Evolutionary conservation across 2,888 invertebrate genomes (phyloP), one percentile per base, ranked within the genome.

Genomic region (Steinernema hermaphroditum): DNA sequence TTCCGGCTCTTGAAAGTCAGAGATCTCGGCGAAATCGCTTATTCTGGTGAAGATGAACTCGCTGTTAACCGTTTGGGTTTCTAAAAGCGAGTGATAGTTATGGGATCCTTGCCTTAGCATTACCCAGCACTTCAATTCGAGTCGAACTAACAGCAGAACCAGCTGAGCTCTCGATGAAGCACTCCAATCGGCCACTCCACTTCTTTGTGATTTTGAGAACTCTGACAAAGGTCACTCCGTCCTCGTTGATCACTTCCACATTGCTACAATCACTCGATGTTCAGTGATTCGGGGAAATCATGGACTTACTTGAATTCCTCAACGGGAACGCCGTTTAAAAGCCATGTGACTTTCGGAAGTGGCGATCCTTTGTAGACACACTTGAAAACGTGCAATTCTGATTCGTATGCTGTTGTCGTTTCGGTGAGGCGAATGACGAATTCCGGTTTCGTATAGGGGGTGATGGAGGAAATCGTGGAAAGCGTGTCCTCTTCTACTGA

Each of bases 301-400:
- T 32, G 41, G 54, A 37, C 73, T 34, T 70, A 50, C 22, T 37
- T 19, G 44, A 57, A 27, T 0, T 69, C 57, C 19, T 32, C 46
- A 2, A 71, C 54, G 0, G 70, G 62, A 49, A 77, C 76, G 54
- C 77, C 81, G 68, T 80, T 79, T 1, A 77, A 44, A 29, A 76
- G 75, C 82, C 82, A 83, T 0, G 77, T 75, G 24, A 82, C 78
- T 29, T 74, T 76, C 19, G 83, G 83, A n/a, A 82, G 74, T 14
- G 83, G 83, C 49, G 79, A 77, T 8, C 83, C 83, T 37, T 75
- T 75, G 69, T 46, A 68, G 43, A 49, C 68, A n/a, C 71, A 71
- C 41, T 77, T 77, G 76, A 79, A 80, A 22, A 79, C 44, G n/a
- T 69, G 72, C 19, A 69, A 37, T n/a, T 74, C 69, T 29, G 68